Conservation (phyloP, 2,113 vertebrate genomes). For the Anthoscopus minutus region DNA sequence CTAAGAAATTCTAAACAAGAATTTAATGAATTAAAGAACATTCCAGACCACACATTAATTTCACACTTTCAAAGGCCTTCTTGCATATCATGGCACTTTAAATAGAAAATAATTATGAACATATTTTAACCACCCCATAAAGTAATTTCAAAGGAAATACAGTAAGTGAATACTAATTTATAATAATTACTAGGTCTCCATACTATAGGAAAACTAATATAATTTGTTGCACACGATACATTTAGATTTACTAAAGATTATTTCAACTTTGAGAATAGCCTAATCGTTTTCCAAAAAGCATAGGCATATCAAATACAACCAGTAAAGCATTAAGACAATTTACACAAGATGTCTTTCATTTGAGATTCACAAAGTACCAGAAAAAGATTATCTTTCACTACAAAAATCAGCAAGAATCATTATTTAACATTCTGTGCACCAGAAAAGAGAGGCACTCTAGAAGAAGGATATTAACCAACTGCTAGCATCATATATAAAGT, state of each 20-base stretch:
- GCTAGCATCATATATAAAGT: not conserved
- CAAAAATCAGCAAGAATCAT: not conserved
- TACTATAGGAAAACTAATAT: not conserved
- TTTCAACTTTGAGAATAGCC: not conserved
- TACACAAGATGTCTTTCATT: not conserved
- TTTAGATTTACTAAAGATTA: not conserved
- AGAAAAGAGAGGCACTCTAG: not conserved
- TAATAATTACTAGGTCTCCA: not conserved
- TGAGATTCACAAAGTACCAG: not conserved
- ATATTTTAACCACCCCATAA: accelerated
- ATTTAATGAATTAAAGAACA: not conserved
- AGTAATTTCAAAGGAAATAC: not conserved
- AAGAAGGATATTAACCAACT: not conserved
- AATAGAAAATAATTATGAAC: not conserved
- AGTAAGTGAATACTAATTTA: not conserved
- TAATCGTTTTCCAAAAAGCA: not conserved
- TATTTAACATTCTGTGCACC: not conserved
- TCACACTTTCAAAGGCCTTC: not conserved
- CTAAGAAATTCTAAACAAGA: not conserved
- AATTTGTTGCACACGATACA: not conserved
- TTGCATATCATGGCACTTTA: not conserved
- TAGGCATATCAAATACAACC: not conserved
- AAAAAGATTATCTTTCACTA: not conserved
- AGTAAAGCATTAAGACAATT: not conserved
- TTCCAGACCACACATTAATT: not conserved